Base-by-base conservation (phyloP, 1,140 invertebrate genomes). In the Magallana angulata region DNA sequence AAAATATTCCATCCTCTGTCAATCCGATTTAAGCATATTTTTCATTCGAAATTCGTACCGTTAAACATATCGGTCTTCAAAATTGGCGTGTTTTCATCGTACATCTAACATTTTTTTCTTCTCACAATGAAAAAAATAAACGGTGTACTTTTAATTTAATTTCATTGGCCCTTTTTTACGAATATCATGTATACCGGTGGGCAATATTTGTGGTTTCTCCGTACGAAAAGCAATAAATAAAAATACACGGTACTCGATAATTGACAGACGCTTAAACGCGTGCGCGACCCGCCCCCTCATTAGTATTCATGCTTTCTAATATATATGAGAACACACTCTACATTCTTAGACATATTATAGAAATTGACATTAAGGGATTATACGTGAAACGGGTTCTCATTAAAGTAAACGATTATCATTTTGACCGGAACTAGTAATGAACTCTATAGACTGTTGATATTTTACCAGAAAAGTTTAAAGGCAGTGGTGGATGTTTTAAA, bases 361-460 rank as follows among this genome's bases (percentile, higher is more conserved):
- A 76, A 76, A 76, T 76, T 76, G 68, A 76, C 68, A 76, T 76
- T 76, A 76, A 76, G 68, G 68, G 68, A 76, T 76, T 76, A 76
- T 76, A 76, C 68, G 68, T 76, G 68, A 18, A 76, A 76, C 68
- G 68, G 36, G 68, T 76, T 76, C 30, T 76, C 68, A 76, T 76
- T 76, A 62, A 76, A 76, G 68, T 76, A 76, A 76, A 76, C 68
- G 68, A 76, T 76, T 36, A 76, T 76, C 68, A 30, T 30, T 11
- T 76, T 76, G 68, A 76, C 68, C 68, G 68, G 24, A 76, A 76
- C 68, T 12, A 11, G 36, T 76, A 76, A 76, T 76, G 68, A 76
- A 76, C 18, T 76, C 36, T 76, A 76, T 18, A 76, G 24, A 24
- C 12, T 76, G 68, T 76, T 76, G 68, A 30, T 76, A 76, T 48